These are phyloP conservation scores for Takifugu bimaculatus DNA, from an alignment of 2,113 vertebrate genomes.

Conservation along the genomic window DNA sequence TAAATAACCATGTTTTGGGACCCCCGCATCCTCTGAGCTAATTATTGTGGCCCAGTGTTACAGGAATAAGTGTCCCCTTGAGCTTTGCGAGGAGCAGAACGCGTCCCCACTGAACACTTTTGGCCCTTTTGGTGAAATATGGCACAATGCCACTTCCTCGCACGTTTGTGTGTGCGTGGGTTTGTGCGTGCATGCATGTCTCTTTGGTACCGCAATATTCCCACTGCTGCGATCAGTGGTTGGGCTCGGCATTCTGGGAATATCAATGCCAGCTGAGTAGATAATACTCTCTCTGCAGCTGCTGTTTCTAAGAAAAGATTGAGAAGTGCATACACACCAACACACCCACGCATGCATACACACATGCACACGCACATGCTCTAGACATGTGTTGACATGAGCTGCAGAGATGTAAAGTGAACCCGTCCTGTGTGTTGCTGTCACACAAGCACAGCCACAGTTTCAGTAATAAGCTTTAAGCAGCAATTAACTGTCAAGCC, in stretches of 20 bases:
- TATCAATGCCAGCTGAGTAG: conserved; percentile 53
- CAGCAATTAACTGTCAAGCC: conserved; percentile 46
- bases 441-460: conserved; percentile 22
- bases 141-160: conserved; percentile 60
- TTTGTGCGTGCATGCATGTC: conserved; percentile 5
- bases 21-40: conserved; percentile 47
- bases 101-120: conserved; percentile 43
- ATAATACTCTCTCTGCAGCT: conserved; percentile 66
- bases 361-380: conserved; percentile 2
- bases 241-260: conserved; percentile 65
- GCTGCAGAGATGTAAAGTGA: conserved; percentile 29
- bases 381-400: conserved; percentile 27
- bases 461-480: conserved; percentile 36
- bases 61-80: conserved; percentile 57
- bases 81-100: conserved; percentile 44
- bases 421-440: conserved; percentile 11
- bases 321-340: conserved; percentile 21
- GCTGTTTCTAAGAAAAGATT: conserved; percentile 74
- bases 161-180: conserved; percentile 15
- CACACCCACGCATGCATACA: conserved; percentile 7
- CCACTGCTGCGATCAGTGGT: conserved; percentile 56
- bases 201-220: conserved; percentile 46
- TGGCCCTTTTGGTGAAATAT: conserved; percentile 35
- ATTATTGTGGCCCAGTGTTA: conserved; percentile 58
- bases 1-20: conserved; percentile 63